These are phyloP conservation scores for Ophthalmolycus amberensis DNA, from an alignment of 2,113 vertebrate species.

Conservation along the genomic window DNA sequence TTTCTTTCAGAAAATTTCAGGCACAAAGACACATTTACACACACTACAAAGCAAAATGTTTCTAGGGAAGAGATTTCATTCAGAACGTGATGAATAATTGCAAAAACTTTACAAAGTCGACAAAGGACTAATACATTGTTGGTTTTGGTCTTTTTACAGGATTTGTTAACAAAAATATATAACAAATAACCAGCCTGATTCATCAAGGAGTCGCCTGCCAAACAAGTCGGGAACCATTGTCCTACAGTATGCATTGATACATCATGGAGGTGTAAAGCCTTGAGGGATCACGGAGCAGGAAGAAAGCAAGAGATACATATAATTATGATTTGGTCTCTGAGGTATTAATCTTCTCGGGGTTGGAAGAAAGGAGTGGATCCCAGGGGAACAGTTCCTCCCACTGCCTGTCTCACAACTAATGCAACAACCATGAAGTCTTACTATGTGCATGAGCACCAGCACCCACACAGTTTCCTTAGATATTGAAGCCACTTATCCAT, in stretches of 20 bases:
- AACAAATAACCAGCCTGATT: background rate
- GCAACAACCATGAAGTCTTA: conserved; percentile 9
- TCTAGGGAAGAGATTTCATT: no score
- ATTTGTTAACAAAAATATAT: background rate
- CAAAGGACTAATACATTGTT: background rate
- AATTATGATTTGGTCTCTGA: background rate
- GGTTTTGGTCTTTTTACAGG: background rate
- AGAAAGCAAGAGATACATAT: background rate
- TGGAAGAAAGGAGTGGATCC: conserved; percentile 4
- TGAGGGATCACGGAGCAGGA: background rate
- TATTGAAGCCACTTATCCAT: background rate
- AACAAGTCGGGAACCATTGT: background rate
- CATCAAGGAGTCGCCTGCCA: background rate
- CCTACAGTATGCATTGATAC: background rate
- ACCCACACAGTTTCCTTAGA: conserved; percentile 1
- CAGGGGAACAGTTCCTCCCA: conserved; percentile 5
- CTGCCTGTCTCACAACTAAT: conserved; percentile 16
- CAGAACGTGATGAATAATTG: no score
- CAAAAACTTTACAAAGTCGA: no score
- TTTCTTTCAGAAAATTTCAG: no score
- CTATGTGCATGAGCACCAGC: background rate
- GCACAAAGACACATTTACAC: no score
- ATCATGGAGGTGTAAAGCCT: background rate
- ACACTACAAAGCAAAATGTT: no score
- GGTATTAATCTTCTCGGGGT: conserved; percentile 13